A percentile compares a stretch with the other conserved stretches of the same genome.
Conservation (phyloP, 2,888 invertebrate genomes). For the Caradrina kadenii region DNA sequence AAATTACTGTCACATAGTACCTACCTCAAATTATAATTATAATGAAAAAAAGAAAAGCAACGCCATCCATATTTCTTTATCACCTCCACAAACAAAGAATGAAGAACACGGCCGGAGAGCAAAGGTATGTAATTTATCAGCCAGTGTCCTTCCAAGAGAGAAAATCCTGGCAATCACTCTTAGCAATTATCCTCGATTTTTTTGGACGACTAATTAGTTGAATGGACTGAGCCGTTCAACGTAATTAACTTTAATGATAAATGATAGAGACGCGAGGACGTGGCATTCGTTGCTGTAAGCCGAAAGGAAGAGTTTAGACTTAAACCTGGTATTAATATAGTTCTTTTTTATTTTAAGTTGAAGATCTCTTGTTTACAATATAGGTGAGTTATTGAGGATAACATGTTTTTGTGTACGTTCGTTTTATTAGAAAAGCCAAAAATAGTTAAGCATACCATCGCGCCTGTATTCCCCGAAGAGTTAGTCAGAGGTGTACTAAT, state of each 20-base stretch:
- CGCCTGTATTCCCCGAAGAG: no score
- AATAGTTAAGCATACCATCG: no score
- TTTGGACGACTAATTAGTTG: slow-evolving; percentile 85
- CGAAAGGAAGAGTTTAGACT: slow-evolving; percentile 57
- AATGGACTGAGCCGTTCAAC: slow-evolving; percentile 84
- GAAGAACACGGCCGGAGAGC: slow-evolving; percentile 63
- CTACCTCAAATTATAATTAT: not conserved
- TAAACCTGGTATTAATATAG: slow-evolving; percentile 49
- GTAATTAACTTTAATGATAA: slow-evolving; percentile 87
- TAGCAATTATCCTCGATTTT: slow-evolving; percentile 86
- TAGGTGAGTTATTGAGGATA: no score
- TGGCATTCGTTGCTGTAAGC: slow-evolving; percentile 64
- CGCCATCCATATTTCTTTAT: slow-evolving; percentile 29
- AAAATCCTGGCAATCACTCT: slow-evolving; percentile 86
- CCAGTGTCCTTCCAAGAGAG: slow-evolving; percentile 77
- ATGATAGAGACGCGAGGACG: slow-evolving; percentile 74
- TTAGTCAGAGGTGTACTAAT: no score
- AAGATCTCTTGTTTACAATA: slow-evolving; percentile 1
- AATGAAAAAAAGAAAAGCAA: slow-evolving; percentile 1
- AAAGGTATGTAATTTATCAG: slow-evolving; percentile 81
- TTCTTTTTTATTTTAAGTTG: slow-evolving; percentile 16
- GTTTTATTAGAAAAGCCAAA: no score
- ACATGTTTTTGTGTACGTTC: no score
- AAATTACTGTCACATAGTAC: not conserved
- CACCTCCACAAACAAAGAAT: slow-evolving; percentile 51